Base-by-base conservation (phyloP, 2,888 invertebrate genomes). In the Tetragonula carbonaria region DNA sequence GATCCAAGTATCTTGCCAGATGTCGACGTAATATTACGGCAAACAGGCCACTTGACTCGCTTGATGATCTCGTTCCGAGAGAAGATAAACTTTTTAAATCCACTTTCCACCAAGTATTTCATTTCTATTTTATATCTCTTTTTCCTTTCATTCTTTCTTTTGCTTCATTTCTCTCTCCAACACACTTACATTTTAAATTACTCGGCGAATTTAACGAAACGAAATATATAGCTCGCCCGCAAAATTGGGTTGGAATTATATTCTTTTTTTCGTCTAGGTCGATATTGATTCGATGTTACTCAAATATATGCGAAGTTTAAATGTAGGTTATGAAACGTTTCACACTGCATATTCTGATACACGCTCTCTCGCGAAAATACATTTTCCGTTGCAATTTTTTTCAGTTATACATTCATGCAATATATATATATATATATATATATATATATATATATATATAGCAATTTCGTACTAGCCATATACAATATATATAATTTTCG, bases 21-120 rank as follows among this genome's bases (percentile, higher is more conserved):
- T 51, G 71, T 66, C 51, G 74, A 38, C 38, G 59, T 78, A 65
- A 57, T 80, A 78, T 78, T 78, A 71, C 38, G 65, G 33, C 65
- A 53, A 51, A 71, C 14, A 51, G 18, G 23, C 57, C 57, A 71
- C 65, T 66, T 50, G 23, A 70, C n/a, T 53, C 21, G 51, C 45
- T 45, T 5, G 67, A 72, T 53, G 14, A 78, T 78, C 51, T 62
- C 59, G 66, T 70, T 67, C 14, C 16, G 11, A 28, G 28, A 28
- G 13, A 4, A 53, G 51, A 72, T 72, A 21, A 45, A 51, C 59
- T 72, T 50, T 73, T 78, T 45, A 33, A 28, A 51, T 11, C 28
- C 53, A 3, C 18, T 53, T 50, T 59, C 21, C 51, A n/a, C 74
- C 55, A 57, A 13, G 65, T 33, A 18, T 18, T 33, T 18, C 23